Evolutionary conservation across 2,113 vertebrate species (phyloP).

Genomic region (Aplodontia rufa): DNA sequence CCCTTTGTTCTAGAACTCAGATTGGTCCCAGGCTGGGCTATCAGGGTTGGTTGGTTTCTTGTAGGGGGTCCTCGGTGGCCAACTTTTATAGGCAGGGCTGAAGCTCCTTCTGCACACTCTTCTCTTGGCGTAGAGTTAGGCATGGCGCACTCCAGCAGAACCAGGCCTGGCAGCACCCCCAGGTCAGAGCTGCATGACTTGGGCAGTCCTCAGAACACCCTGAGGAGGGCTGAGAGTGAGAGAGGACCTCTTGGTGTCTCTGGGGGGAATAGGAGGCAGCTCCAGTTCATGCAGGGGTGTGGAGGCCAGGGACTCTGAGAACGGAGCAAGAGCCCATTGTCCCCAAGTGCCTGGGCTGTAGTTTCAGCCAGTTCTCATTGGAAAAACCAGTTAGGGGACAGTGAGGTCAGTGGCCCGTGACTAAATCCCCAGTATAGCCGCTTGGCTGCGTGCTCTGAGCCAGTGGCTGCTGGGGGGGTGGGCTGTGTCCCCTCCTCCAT

Average conservation of each 20-base stretch:
- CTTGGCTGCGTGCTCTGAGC: not conserved
- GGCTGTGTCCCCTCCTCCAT: not conserved
- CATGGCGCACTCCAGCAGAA: rapidly evolving
- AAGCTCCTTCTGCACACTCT: rapidly evolving
- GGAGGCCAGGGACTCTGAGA: not conserved
- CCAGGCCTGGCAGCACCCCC: rapidly evolving
- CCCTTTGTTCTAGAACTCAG: not conserved
- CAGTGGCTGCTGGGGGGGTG: not conserved
- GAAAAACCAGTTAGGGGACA: not conserved
- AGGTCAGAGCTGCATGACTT: rapidly evolving
- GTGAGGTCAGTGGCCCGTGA: not conserved
- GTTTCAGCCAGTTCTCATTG: not conserved
- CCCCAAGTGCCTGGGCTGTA: not conserved
- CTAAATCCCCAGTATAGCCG: not conserved
- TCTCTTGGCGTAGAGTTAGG: not conserved
- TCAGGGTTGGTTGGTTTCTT: not conserved
- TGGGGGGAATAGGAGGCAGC: not conserved
- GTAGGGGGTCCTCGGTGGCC: not conserved
- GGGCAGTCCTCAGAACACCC: not conserved
- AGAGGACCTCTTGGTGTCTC: no score
- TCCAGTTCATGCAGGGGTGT: rapidly evolving
- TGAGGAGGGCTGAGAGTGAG: not conserved
- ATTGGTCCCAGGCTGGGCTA: not conserved
- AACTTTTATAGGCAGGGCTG: not conserved
- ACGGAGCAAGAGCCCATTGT: not conserved